Percentiles rank a stretch among this genome's conserved stretches.
Conservation (phyloP, 35 echinoderm and acorn worm species). For the Chiridota heheva region DNA sequence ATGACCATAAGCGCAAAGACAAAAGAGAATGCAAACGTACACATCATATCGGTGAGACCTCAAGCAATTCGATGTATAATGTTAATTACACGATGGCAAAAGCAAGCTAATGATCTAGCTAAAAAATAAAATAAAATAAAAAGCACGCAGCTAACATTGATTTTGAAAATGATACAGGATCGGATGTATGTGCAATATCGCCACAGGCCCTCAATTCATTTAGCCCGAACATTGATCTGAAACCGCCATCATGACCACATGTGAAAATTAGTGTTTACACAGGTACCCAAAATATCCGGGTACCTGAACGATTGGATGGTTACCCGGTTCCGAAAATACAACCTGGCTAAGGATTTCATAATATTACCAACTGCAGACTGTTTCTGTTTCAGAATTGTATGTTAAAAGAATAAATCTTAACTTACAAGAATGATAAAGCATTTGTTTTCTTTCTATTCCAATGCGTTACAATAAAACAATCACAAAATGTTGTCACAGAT, state of each 20-base stretch:
- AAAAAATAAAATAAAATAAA: background rate
- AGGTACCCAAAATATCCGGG: too few species aligned
- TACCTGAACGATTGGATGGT: too few species aligned
- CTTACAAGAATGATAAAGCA: too few species aligned
- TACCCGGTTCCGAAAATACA: too few species aligned
- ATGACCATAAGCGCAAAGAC: background rate
- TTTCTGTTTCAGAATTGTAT: too few species aligned
- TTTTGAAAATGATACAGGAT: conserved; percentile 22
- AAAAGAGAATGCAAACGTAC: conserved; percentile 1
- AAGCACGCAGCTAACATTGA: background rate
- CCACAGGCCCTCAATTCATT: conserved; percentile 17
- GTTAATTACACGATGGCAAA: background rate
- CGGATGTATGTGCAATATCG: conserved; percentile 16
- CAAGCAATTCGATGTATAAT: conserved; percentile 19
- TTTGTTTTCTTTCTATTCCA: too few species aligned
- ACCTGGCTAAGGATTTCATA: too few species aligned
- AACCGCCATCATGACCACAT: conserved; percentile 20
- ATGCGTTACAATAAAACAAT: too few species aligned
- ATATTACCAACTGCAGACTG: too few species aligned
- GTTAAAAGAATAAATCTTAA: too few species aligned
- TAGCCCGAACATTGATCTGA: background rate
- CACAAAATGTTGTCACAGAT: too few species aligned
- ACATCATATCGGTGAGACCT: conserved; percentile 3
- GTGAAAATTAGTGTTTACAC: too few species aligned
- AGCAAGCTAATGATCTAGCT: conserved; percentile 17